phyloP scores from a whole-genome alignment of 1,140 invertebrate genomes.

The Nylanderia fulva region DNA sequence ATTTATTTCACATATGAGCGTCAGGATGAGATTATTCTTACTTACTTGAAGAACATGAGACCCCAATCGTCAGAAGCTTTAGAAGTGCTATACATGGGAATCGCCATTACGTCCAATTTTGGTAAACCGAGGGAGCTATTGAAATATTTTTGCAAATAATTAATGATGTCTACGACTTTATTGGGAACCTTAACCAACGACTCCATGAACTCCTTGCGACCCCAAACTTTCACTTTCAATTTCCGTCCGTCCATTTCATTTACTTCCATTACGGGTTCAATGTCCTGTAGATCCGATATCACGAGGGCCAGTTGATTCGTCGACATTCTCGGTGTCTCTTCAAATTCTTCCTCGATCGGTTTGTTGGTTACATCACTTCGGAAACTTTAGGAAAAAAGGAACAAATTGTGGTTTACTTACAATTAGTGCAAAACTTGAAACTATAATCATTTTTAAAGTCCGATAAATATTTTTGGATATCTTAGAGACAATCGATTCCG shows the following conservation, averaged over 20 bases:
- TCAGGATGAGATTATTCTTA: constrained; percentile 35
- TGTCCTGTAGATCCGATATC: constrained; percentile 90
- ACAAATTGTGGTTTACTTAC: background rate
- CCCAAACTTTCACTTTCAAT: constrained; percentile 89
- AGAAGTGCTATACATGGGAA: constrained; percentile 92
- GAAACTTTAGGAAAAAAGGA: constrained; percentile 71
- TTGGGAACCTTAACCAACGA: constrained; percentile 88
- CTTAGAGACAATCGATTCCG: background rate
- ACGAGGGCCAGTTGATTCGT: constrained; percentile 94
- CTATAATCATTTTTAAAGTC: background rate
- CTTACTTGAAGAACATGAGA: constrained; percentile 91
- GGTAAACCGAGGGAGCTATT: constrained; percentile 89
- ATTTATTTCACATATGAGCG: background rate
- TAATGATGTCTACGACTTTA: constrained; percentile 88
- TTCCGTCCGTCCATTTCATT: constrained; percentile 79
- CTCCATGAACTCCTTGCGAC: constrained; percentile 89
- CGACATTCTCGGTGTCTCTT: constrained; percentile 92
- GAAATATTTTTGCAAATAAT: constrained; percentile 90
- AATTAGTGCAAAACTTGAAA: background rate
- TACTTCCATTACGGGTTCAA: constrained; percentile 74
- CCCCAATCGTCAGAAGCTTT: constrained; percentile 92
- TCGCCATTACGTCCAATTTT: constrained; percentile 93
- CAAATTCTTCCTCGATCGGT: constrained; percentile 90
- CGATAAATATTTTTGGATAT: background rate
- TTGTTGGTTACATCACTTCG: constrained; percentile 75